Conservation (phyloP, 2,888 invertebrate genomes). For the Hemithea aestivaria region DNA sequence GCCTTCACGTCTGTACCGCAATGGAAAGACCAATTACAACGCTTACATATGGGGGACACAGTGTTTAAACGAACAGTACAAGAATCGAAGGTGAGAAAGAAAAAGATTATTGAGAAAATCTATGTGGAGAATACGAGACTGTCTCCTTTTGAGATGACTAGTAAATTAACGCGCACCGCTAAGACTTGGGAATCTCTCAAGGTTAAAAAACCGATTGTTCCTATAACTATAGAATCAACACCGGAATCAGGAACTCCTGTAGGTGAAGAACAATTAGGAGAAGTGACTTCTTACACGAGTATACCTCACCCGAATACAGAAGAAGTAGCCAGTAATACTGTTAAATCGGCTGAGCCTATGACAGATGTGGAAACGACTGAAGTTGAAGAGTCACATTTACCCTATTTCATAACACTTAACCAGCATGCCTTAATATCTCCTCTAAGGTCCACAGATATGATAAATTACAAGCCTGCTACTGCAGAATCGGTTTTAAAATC, state of each 20-base stretch:
- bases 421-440: slow-evolving; percentile 49
- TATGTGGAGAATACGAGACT: slow-evolving; percentile 42
- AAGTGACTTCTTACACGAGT: slow-evolving; percentile 25
- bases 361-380: slow-evolving; percentile 25
- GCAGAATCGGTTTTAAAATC: slow-evolving; percentile 8
- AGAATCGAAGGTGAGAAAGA: slow-evolving; percentile 45
- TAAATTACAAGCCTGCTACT: slow-evolving; percentile 26
- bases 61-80: slow-evolving; percentile 46
- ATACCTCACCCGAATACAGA: slow-evolving; percentile 54
- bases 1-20: slow-evolving; percentile 51
- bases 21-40: slow-evolving; percentile 52
- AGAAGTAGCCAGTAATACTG: slow-evolving; percentile 19
- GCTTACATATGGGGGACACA: slow-evolving; percentile 39
- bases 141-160: slow-evolving; percentile 57
- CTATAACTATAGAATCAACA: slow-evolving; percentile 6
- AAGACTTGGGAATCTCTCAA: slow-evolving; percentile 43
- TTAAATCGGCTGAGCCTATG: slow-evolving; percentile 12
- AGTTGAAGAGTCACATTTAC: slow-evolving; percentile 31
- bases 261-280: slow-evolving; percentile 24
- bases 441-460: slow-evolving; percentile 30
- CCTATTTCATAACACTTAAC: slow-evolving; percentile 42
- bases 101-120: slow-evolving; percentile 52
- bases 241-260: slow-evolving; percentile 3
- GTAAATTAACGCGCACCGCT: slow-evolving; percentile 48
- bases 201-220: slow-evolving; percentile 18